Base-by-base conservation (phyloP, 2,113 vertebrate species). In the Pardalotus punctatus region DNA sequence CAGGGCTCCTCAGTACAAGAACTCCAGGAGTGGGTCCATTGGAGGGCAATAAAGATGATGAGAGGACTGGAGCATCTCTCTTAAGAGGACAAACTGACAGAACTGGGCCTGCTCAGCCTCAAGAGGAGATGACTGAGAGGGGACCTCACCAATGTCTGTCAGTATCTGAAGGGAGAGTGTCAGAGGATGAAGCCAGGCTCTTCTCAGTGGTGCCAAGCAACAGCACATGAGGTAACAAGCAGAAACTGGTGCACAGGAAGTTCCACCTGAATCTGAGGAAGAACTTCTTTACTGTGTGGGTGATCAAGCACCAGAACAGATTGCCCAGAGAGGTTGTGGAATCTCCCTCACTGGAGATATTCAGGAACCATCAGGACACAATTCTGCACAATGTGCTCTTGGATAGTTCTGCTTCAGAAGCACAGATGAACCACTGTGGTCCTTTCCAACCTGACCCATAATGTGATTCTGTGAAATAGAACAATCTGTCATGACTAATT, bases 41-140 rank as follows among this genome's bases (percentile, higher is more conserved):
- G 25, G 10, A 72, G 31, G 8, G 22, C 12, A 72, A 4, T 2
- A 45, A 53, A 9, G 10, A 33, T 33, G 25, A 22, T 42, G 35
- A 35, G 5, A 7, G 29, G 11, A 16, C 28, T n/a, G 18, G 5
- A n/a, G 12, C 7, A 14, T 40, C 15, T 61, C 20, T 70, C 20
- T 53, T 28, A n/a, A 15, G 20, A 57, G 15, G 40, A 31, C 9
- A 79, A 31, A 2, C 13, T 8, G 4, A 0, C 2, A 56, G 3
- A 27, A 14, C 57, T 31, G 50, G 8, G 4, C 14, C 40, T 35
- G 11, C 17, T 65, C 48, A 31, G 25, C 27, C 31, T 36, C 16
- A 19, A 45, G 12, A 10, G 56, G 23, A 56, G 9, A 21, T 57
- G 58, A 11, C 21, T 64, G 57, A 56, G 40, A 50, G 4, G 19